Base-by-base conservation (phyloP, 2,113 vertebrate genomes). In the Sapayoa aenigma region DNA sequence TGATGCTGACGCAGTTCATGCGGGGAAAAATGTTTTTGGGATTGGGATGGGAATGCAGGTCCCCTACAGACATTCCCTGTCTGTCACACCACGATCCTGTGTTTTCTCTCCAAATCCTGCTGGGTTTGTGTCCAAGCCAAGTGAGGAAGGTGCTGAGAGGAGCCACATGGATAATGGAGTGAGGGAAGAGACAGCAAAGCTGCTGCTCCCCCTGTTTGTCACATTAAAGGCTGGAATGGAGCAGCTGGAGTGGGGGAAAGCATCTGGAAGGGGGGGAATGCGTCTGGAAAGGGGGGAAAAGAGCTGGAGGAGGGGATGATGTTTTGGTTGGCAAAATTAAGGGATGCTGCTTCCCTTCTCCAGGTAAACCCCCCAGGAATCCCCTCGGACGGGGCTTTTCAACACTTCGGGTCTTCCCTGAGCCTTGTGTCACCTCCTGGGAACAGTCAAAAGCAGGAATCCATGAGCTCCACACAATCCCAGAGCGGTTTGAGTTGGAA, bases 61-160 rank as follows among this genome's bases (percentile, higher is more conserved):
- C n/a, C 44, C 62, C n/a, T 22, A 6, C 11, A 6, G 39, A 3
- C 23, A 12, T 2, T 46, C 5, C 1, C 39, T 22, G 31, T 56
- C 37, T 58, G 56, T 21, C 7, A 4, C 0, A 9, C 22, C 18
- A 3, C 0, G 4, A 5, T 56, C 30, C 47, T 31, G 31, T 24
- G 28, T 24, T 41, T 77, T 50, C 37, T 46, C 14, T 30, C 52
- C 49, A 52, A 77, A 78, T 33, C 5, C 37, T 11, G 52, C 65
- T 11, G 37, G 3, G 10, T 16, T 72, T 19, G 47, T 39, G 55
- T 4, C 52, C 2, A 8, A 33, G 79, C 47, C 52, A 24, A 17
- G 10, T 1, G 22, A 14, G 25, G 42, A 28, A 35, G 62, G 42
- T 31, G 68, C 55, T 49, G 89, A 75, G 84, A 5, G 39, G 27